phyloP scores from a whole-genome alignment of 2,888 invertebrate species.

The Machimus rusticus region DNA sequence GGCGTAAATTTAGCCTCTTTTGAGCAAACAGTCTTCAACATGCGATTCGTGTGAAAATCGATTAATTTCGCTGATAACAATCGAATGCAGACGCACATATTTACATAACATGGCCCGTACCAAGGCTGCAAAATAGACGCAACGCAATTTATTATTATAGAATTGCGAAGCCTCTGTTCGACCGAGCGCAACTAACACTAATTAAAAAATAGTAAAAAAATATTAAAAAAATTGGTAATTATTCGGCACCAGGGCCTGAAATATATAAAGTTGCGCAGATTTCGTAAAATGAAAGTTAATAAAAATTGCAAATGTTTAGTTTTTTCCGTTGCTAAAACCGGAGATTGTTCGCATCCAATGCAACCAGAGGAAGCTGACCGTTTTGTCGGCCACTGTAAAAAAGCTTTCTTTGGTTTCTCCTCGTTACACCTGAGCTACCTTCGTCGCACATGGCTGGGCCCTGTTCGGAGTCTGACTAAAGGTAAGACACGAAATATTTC shows the following conservation, averaged over 20 bases:
- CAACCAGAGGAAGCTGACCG: background rate
- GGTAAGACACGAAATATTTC: background rate
- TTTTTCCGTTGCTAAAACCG: background rate
- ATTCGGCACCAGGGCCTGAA: background rate
- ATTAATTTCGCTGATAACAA: background rate
- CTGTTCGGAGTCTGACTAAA: background rate
- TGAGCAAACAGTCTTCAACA: background rate
- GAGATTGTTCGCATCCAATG: background rate
- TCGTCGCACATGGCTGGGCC: background rate
- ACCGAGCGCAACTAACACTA: background rate
- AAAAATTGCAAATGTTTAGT: background rate
- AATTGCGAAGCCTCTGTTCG: background rate
- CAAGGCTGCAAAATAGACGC: background rate
- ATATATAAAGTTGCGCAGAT: background rate
- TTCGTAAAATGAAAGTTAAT: background rate
- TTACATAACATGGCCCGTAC: background rate
- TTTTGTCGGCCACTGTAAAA: background rate
- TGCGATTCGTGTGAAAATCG: background rate
- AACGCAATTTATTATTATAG: background rate
- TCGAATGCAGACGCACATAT: background rate
- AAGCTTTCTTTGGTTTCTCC: background rate
- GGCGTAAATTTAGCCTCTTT: background rate
- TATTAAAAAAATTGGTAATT: background rate
- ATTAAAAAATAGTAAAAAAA: background rate
- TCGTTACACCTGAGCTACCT: slow-evolving; percentile 10